Conservation (phyloP, 2,797 vertebrate genomes). For the Sciurus vulgaris region DNA sequence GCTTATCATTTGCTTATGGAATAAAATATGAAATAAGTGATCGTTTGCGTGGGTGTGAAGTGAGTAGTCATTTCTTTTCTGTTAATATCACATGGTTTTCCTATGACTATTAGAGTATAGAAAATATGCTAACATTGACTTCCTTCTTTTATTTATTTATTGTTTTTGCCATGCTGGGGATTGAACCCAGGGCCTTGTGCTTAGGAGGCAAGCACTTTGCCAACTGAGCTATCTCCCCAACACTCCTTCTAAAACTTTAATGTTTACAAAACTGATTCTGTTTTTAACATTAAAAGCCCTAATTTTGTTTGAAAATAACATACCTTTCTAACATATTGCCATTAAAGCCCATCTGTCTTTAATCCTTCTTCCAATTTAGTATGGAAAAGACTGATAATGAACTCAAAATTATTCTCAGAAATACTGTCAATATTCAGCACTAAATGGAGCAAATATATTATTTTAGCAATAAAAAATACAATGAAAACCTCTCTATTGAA, state of each 20-base stretch:
- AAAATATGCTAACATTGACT: conserved; percentile 68
- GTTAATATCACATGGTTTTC: conserved; percentile 39
- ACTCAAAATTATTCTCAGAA: conserved; percentile 5
- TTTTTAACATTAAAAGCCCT: background rate
- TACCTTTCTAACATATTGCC: background rate
- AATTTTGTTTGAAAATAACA: background rate
- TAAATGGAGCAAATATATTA: background rate
- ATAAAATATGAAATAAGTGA: background rate
- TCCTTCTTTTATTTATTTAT: too few relatives aligned
- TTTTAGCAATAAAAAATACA: background rate
- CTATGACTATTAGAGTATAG: conserved; percentile 53
- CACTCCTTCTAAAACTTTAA: background rate
- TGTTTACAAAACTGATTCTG: background rate
- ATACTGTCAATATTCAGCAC: background rate
- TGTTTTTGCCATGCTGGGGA: too few relatives aligned
- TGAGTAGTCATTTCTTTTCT: conserved; percentile 58
- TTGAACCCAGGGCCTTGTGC: too few relatives aligned
- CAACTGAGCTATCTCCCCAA: too few relatives aligned
- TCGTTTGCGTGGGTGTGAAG: background rate
- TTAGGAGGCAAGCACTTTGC: too few relatives aligned
- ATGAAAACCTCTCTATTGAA: background rate
- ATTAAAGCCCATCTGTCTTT: background rate
- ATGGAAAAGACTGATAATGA: background rate
- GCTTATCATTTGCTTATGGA: background rate
- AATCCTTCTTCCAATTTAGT: background rate